Evolutionary conservation across 2,113 vertebrate species (phyloP).

Genomic region (Origma solitaria): DNA sequence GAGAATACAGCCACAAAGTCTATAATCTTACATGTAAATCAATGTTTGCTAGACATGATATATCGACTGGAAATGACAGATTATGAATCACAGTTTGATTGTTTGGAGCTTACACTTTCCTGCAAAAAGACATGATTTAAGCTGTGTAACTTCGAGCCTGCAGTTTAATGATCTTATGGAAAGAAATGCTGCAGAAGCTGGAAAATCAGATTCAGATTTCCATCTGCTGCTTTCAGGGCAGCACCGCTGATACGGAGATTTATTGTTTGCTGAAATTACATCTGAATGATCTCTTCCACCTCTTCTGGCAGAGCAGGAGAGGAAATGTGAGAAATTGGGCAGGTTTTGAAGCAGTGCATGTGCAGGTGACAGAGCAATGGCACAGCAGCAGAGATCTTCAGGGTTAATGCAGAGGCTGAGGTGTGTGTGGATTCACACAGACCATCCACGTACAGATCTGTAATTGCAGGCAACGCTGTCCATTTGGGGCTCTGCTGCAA

Average conservation of each 20-base stretch:
- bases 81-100: neutral
- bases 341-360: neutral
- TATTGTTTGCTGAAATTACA: neutral
- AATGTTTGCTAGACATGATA: neutral
- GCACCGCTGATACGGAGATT: neutral
- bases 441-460: fast-evolving
- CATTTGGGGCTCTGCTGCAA: neutral
- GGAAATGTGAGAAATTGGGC: neutral
- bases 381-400: neutral
- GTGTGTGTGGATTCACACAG: neutral
- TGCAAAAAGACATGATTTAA: neutral
- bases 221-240: neutral
- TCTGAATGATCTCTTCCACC: neutral
- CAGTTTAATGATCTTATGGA: neutral
- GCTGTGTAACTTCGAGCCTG: neutral
- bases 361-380: neutral
- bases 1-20: neutral
- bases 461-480: too few relatives aligned
- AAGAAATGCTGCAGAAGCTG: neutral
- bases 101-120: neutral
- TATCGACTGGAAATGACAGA: neutral
- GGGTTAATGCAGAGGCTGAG: neutral
- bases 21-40: neutral
- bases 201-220: neutral
- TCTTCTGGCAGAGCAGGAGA: neutral